Evolutionary conservation across 2,888 invertebrate genomes (phyloP).

Genomic region (Parnassius orleans): DNA sequence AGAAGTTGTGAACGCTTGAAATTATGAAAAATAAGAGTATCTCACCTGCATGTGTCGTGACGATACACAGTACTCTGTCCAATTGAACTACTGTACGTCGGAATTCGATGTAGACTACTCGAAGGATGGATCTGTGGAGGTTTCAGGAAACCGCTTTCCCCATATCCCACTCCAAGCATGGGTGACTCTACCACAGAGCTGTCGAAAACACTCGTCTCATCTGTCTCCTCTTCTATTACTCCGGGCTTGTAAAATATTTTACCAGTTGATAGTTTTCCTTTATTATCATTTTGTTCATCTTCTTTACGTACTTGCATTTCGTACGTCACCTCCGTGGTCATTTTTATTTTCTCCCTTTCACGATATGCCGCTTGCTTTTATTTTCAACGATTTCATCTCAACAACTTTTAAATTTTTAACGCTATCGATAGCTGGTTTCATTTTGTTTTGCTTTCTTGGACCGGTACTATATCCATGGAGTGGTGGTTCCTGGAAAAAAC

Average conservation of each 20-base stretch:
- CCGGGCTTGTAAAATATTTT: conserved; percentile 77
- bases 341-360: conserved; percentile 44
- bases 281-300: conserved; percentile 44
- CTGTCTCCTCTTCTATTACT: conserved; percentile 69
- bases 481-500: conserved; percentile 13
- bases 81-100: conserved; percentile 82
- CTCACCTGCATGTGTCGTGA: conserved; percentile 80
- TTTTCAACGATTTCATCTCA: conserved; percentile 17
- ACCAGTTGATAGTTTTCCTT: conserved; percentile 55
- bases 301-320: conserved; percentile 64
- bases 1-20: too few relatives aligned
- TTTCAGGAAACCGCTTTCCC: conserved; percentile 53
- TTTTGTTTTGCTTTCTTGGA: conserved; percentile 8
- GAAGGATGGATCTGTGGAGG: conserved; percentile 60
- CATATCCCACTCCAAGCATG: conserved; percentile 57
- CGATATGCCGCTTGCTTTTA: conserved; percentile 42
- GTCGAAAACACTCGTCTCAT: conserved; percentile 73
- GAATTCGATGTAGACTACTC: conserved; percentile 79
- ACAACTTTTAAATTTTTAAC: not conserved
- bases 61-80: conserved; percentile 78
- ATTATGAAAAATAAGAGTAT: not conserved
- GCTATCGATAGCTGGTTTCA: conserved; percentile 4
- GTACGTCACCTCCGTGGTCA: conserved; percentile 54
- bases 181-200: conserved; percentile 69
- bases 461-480: conserved; percentile 1